Percentiles rank a stretch among this genome's conserved stretches.
Evolutionary conservation across 2,888 invertebrate species (phyloP).

Genomic region (Euclidia mi): DNA sequence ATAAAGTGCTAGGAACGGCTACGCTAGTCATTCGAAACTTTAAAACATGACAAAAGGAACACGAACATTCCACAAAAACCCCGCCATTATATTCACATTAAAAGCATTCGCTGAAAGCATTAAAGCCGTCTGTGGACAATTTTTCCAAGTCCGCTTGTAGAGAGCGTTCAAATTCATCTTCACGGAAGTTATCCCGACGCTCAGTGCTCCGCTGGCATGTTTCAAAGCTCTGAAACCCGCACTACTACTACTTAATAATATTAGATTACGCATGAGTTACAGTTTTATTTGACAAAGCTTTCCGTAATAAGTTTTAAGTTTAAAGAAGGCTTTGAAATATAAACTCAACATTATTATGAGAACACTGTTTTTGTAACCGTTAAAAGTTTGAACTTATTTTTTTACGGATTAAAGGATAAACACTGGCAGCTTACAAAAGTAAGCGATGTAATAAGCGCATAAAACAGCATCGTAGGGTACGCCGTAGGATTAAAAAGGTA

Average conservation of each 20-base stretch:
- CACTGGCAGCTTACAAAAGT: neutral
- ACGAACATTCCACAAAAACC: slow-evolving; percentile 20
- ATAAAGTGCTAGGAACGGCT: neutral
- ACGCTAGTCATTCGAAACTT: neutral
- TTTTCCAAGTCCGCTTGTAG: slow-evolving; percentile 23
- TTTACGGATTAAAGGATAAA: neutral
- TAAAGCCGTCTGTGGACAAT: slow-evolving; percentile 38
- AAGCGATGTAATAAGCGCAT: slow-evolving; percentile 6
- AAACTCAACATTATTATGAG: neutral
- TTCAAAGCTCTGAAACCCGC: slow-evolving; percentile 25
- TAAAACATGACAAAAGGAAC: slow-evolving; percentile 19
- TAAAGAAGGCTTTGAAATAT: slow-evolving; percentile 11
- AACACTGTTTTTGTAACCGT: slow-evolving; percentile 2
- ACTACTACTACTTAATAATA: slow-evolving; percentile 27
- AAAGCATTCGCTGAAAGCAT: slow-evolving; percentile 46
- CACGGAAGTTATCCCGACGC: slow-evolving; percentile 22
- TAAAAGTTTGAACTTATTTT: neutral
- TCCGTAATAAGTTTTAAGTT: slow-evolving; percentile 6
- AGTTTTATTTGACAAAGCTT: slow-evolving; percentile 28
- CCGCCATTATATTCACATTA: slow-evolving; percentile 39
- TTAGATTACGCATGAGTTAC: slow-evolving; percentile 38
- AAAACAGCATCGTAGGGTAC: slow-evolving; percentile 17
- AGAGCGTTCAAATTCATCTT: slow-evolving; percentile 28
- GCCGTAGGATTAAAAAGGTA: slow-evolving; percentile 25
- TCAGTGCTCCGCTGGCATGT: slow-evolving; percentile 19